phyloP scores from a whole-genome alignment of 1,140 invertebrate species.

The Hycleus phaleratus region DNA sequence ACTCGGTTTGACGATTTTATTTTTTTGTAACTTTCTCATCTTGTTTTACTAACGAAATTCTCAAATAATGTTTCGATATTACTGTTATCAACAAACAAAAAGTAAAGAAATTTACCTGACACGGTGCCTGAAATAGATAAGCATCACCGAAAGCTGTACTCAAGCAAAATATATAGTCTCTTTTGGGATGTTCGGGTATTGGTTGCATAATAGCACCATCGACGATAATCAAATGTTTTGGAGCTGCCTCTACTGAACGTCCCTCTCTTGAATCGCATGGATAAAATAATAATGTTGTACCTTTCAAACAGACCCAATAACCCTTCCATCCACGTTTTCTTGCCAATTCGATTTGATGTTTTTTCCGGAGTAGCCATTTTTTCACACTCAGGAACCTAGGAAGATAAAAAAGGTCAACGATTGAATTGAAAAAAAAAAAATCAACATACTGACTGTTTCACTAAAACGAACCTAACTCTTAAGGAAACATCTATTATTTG shows the following conservation, averaged over 20 bases:
- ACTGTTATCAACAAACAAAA: not conserved
- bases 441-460: too few species aligned
- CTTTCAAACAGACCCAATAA: slow-evolving; percentile 97
- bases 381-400: slow-evolving; percentile 93
- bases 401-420: slow-evolving; percentile 17
- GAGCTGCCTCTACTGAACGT: slow-evolving; percentile 81
- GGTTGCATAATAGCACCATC: slow-evolving; percentile 97
- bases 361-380: slow-evolving; percentile 95
- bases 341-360: slow-evolving; percentile 92
- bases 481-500: too few species aligned
- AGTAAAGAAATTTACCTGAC: slow-evolving; percentile 47
- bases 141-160: slow-evolving; percentile 97
- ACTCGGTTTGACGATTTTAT: too few species aligned
- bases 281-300: slow-evolving; percentile 93
- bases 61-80: too few species aligned
- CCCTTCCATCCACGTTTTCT: slow-evolving; percentile 94
- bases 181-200: slow-evolving; percentile 95
- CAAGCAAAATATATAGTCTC: slow-evolving; percentile 95
- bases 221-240: slow-evolving; percentile 93
- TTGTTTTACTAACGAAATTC: too few species aligned
- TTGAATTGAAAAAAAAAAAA: not conserved
- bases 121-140: slow-evolving; percentile 90
- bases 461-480: too few species aligned
- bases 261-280: slow-evolving; percentile 90
- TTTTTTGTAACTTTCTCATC: too few species aligned